phyloP scores from a whole-genome alignment of 1,140 invertebrate genomes.

The Planococcus citri region DNA sequence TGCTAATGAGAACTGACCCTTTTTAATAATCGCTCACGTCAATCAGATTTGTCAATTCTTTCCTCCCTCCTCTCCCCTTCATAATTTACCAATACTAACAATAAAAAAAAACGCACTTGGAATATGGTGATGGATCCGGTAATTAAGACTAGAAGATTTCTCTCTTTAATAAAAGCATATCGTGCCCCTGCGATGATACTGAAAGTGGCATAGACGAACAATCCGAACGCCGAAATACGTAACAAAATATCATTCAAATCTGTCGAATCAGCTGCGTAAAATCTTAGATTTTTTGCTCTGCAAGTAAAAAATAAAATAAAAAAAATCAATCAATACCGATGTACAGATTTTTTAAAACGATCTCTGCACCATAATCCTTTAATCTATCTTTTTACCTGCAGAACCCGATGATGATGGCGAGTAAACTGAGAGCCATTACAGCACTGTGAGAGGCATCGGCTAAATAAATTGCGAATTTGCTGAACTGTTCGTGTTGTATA shows the following conservation, averaged over 20 bases:
- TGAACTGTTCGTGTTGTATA: constrained; percentile 65
- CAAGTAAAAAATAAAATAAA: constrained; percentile 29
- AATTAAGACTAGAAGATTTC: constrained; percentile 77
- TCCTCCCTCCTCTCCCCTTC: too few relatives aligned
- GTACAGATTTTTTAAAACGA: too few relatives aligned
- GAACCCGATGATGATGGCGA: constrained; percentile 82
- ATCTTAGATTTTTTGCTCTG: constrained; percentile 75
- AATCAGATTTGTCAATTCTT: too few relatives aligned
- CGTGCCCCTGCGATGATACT: constrained; percentile 80
- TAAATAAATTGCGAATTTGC: constrained; percentile 71
- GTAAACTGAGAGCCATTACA: constrained; percentile 70
- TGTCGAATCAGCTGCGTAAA: constrained; percentile 74
- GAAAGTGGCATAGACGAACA: constrained; percentile 85
- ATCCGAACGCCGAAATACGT: constrained; percentile 78
- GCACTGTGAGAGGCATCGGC: constrained; percentile 81
- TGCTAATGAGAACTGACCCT: too few relatives aligned
- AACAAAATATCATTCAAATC: constrained; percentile 81
- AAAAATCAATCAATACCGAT: constrained; percentile 27
- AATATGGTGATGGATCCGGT: constrained; percentile 73
- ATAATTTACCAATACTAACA: too few relatives aligned
- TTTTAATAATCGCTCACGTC: too few relatives aligned
- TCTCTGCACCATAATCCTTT: background rate
- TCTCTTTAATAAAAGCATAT: constrained; percentile 67
- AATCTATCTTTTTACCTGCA: constrained; percentile 49
- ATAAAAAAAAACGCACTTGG: constrained; percentile 56